A percentile compares a stretch with the other conserved stretches of the same genome.
Conservation (phyloP, 2,113 vertebrate species). For the Microcebus lehilahytsara region DNA sequence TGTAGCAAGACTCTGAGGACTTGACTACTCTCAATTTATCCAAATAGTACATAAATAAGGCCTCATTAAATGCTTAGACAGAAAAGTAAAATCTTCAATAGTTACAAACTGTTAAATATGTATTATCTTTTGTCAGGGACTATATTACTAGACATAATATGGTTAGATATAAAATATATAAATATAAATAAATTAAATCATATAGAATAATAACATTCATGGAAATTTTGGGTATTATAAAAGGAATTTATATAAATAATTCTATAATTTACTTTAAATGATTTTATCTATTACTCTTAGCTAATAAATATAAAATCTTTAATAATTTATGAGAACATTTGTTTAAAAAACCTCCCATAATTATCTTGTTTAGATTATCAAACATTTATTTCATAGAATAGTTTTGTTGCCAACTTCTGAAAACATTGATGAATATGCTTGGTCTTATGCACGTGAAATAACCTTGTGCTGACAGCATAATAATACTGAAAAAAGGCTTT, state of each 20-base stretch:
- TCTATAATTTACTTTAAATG: neutral
- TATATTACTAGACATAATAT: neutral
- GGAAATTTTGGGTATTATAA: neutral
- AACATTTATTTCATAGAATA: constrained; percentile 1
- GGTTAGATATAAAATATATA: neutral
- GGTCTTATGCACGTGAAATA: constrained; percentile 51
- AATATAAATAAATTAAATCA: neutral
- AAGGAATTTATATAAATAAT: neutral
- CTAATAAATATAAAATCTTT: neutral
- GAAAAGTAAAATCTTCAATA: neutral
- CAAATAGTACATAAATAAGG: neutral
- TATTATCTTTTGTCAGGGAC: neutral
- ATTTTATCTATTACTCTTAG: neutral
- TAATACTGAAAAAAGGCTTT: constrained; percentile 64
- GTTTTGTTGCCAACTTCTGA: constrained; percentile 23
- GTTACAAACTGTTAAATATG: neutral
- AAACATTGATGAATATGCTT: constrained; percentile 55
- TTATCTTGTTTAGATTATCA: constrained; percentile 16
- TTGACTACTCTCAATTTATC: neutral
- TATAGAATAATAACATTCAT: neutral
- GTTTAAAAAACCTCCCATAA: neutral
- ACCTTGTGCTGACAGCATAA: constrained; percentile 70
- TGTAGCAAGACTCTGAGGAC: neutral
- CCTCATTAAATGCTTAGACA: neutral
- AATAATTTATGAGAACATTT: neutral